These are phyloP conservation scores for Amblyjoppa fuscipennis DNA, from an alignment of 2,888 invertebrate species.

Conservation along the genomic window DNA sequence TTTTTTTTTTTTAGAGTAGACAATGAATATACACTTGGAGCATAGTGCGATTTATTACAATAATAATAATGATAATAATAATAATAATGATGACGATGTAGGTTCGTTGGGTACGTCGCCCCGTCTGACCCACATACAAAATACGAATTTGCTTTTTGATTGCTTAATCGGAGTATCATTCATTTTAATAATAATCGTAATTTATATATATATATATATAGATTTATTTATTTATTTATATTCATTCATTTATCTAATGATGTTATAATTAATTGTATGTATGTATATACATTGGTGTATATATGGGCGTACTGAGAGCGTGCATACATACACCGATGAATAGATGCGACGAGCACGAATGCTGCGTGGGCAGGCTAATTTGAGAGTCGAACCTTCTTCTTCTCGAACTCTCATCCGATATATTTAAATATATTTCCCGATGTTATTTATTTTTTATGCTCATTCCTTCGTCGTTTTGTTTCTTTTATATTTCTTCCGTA, in stretches of 20 bases:
- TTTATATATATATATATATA: conserved; percentile 42
- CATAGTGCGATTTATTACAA: conserved; percentile 83
- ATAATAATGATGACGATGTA: conserved; percentile 72
- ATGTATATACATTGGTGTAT: conserved; percentile 72
- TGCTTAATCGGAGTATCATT: conserved; percentile 77
- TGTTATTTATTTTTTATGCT: not conserved
- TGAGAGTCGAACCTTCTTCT: conserved; percentile 30
- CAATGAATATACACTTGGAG: conserved; percentile 78
- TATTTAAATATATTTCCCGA: conserved; percentile 43
- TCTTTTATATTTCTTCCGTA: not conserved
- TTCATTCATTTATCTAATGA: conserved; percentile 65
- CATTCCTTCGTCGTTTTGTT: not conserved
- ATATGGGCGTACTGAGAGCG: conserved; percentile 50
- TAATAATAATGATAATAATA: conserved; percentile 71
- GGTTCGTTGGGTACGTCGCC: conserved; percentile 67
- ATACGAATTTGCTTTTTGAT: conserved; percentile 75
- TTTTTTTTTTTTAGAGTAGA: conserved; percentile 35
- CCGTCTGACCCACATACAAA: conserved; percentile 78
- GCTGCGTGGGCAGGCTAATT: conserved; percentile 50
- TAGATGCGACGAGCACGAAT: conserved; percentile 68
- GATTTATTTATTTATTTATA: conserved; percentile 61
- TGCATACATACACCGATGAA: conserved; percentile 73
- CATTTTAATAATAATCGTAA: conserved; percentile 68
- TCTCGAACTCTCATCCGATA: conserved; percentile 11
- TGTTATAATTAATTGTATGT: conserved; percentile 59